Evolutionary conservation across 2,797 vertebrate species (phyloP).

Genomic region (Silurus aristotelis): DNA sequence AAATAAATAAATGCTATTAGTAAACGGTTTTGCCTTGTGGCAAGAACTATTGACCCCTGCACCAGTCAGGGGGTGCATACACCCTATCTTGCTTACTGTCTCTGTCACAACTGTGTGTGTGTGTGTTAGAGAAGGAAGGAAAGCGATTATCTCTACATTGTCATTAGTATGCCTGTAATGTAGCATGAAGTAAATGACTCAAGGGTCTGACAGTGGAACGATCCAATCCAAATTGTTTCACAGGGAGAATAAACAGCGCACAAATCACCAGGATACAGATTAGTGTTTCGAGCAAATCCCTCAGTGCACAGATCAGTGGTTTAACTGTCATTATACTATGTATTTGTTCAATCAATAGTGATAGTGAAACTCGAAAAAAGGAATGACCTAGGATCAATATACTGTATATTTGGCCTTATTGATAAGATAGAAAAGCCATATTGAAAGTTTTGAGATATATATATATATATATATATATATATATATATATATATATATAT

Average conservation of each 20-base stretch:
- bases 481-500: too few relatives aligned
- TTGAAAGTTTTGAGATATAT: too few relatives aligned
- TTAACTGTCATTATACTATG: slow-evolving; percentile 17
- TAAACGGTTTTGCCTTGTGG: slow-evolving; percentile 2
- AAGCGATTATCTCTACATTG: slow-evolving; percentile 5
- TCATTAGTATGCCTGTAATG: slow-evolving; percentile 29
- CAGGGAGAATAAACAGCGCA: slow-evolving; percentile 8
- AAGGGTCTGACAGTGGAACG: slow-evolving; percentile 25
- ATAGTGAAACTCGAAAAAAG: too few relatives aligned
- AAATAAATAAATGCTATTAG: neutral
- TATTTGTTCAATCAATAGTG: neutral
- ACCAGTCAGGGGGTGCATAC: neutral
- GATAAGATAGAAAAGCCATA: too few relatives aligned
- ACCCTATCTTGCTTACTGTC: neutral
- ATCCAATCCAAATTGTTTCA: slow-evolving; percentile 37
- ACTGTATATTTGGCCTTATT: too few relatives aligned
- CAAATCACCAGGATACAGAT: slow-evolving; percentile 9
- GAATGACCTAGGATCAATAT: too few relatives aligned
- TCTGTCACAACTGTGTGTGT: neutral
- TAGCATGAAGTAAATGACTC: slow-evolving; percentile 34
- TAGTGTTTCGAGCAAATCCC: neutral
- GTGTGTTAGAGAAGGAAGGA: neutral
- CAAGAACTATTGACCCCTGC: neutral
- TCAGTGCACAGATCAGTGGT: neutral
- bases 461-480: too few relatives aligned